Evolutionary conservation across 2,113 vertebrate species (phyloP), one percentile per base, ranked within the genome.

Genomic region (Naja naja): DNA sequence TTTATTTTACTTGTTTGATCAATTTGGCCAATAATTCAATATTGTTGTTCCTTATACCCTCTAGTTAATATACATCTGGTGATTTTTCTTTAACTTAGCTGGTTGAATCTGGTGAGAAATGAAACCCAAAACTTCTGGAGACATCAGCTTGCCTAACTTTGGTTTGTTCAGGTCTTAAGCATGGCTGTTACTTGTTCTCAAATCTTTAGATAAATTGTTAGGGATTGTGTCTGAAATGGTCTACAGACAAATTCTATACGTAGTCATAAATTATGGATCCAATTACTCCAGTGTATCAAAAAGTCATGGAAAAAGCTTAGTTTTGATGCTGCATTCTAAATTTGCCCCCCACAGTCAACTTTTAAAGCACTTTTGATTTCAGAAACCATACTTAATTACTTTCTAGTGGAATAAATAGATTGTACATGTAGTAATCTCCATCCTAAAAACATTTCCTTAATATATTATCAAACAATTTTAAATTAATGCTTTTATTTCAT

Each of bases 401-500:
- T 39, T 58, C 53, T 27, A 56, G 14, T 30, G 74, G 45, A 43
- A 45, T 85, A 53, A 53, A 91, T 45, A 16, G 23, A 1, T 43
- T 27, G 34, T 6, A 74, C 30, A 74, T 18, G 5, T 74, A 74
- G 14, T 34, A 34, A 16, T 14, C 64, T 74, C n/a, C 12, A 16
- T 9, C 4, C 14, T 74, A 74, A 74, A 69, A 34, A 34, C 14
- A 20, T 89, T 53, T 74, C 60, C 49, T 81, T 54, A 56, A 89
- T 18, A 14, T 39, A 47, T 25, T 18, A 60, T 45, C 11, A 87
- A 52, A 1, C 4, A 2, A 23, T 91, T 88, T 93, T 49, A 54
- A 88, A 18, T 23, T 4, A 94, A 93, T 88, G 4, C 30, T 34
- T 22, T 86, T 88, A 53, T 92, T 94, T 95, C 64, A 85, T 9